Base-by-base conservation (phyloP, 2,888 invertebrate genomes). In the Drosophila mercatorum region DNA sequence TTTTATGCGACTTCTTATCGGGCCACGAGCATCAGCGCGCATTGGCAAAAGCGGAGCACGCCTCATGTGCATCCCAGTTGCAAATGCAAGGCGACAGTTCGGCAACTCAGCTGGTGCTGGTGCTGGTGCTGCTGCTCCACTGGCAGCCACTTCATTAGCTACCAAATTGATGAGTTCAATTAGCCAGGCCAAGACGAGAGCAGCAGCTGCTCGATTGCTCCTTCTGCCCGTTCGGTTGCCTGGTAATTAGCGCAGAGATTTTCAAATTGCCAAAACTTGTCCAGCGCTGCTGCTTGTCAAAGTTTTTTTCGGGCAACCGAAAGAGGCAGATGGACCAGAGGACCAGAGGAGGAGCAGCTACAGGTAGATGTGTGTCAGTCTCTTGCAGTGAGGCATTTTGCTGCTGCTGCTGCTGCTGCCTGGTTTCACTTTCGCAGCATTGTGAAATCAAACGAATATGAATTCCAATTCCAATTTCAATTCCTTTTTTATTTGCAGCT, bases 81-180 rank as follows among this genome's bases (percentile, higher is more conserved):
- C 78, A 91, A 91, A 90, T 80, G 74, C 69, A 72, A 73, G 70
- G 76, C 78, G 91, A 88, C 91, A 89, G 81, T 83, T 56, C 40
- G 14, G 38, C 22, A 36, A 8, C 49, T 34, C 34, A 17, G 49
- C 49, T 52, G 61, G 40, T 57, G 64, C 61, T 60, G 17, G 17
- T n/a, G 22, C 41, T 46, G 53, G 47, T 49, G 63, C 44, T 52
- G 61, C 44, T 57, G 64, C 61, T 60, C 59, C 66, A 56, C 41
- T 49, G 47, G 57, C 71, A 66, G 81, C 86, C 77, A 81, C 85
- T 89, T 88, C 85, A 88, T 88, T 85, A 81, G 75, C 70, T 68
- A 44, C 75, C 88, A 91, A 91, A 92, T 92, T 92, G 91, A 92
- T 92, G 92, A 88, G 86, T 92, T 91, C 92, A 92, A 92, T 92